phyloP scores from a whole-genome alignment of 2,797 vertebrate genomes.

The Enteromius radiatus region DNA sequence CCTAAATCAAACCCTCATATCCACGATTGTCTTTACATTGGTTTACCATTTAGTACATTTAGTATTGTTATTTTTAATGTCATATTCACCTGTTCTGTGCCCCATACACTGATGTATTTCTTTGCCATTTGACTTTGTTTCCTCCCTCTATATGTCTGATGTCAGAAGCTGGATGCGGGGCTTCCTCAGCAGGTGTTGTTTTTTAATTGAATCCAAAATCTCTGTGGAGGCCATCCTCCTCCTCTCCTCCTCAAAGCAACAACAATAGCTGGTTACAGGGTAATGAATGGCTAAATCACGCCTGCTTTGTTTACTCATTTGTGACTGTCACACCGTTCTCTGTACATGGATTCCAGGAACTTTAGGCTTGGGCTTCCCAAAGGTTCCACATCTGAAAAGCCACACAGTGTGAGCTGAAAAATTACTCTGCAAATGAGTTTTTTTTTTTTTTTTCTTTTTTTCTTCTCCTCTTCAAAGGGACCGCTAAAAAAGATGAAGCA shows the following conservation, averaged over 20 bases:
- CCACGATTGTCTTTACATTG: neutral
- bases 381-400: constrained; percentile 46
- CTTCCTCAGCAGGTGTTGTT: constrained; percentile 57
- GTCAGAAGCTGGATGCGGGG: constrained; percentile 51
- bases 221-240: constrained; percentile 49
- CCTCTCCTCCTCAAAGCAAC: constrained; percentile 51
- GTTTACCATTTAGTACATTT: neutral
- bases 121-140: constrained; percentile 38
- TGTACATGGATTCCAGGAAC: constrained; percentile 54
- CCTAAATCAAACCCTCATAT: neutral
- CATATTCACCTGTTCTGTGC: constrained; percentile 17
- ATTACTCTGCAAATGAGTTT: constrained; percentile 20
- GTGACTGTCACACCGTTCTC: constrained; percentile 76
- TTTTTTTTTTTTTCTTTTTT: constrained; percentile 10
- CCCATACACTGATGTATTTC: constrained; percentile 36
- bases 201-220: constrained; percentile 63
- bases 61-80: neutral
- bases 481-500: constrained; percentile 29
- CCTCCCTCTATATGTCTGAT: constrained; percentile 38
- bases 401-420: constrained; percentile 48
- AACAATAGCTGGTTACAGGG: constrained; percentile 74
- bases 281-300: constrained; percentile 75
- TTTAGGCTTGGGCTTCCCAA: constrained; percentile 42
- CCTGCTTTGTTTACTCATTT: constrained; percentile 78
- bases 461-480: constrained; percentile 4